Conservation (phyloP, 2,113 vertebrate genomes). For the Oreotrochilus melanogaster region DNA sequence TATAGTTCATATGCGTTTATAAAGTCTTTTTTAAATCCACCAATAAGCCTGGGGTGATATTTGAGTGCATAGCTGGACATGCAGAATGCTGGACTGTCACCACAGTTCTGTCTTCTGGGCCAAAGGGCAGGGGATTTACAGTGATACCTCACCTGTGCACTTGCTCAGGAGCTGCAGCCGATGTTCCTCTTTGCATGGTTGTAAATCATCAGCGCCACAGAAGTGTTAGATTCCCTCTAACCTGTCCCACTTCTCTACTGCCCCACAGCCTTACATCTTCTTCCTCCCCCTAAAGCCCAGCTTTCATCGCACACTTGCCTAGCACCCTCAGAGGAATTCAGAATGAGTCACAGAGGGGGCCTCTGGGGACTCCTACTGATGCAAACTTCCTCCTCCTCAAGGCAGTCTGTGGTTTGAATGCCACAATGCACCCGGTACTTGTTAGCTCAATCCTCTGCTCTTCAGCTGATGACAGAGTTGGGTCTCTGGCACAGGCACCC, state of each 20-base stretch:
- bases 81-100: background rate
- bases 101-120: background rate
- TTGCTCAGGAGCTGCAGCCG: background rate
- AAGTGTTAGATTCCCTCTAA: background rate
- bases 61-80: background rate
- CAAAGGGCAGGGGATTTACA: constrained; percentile 1
- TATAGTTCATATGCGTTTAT: background rate
- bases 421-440: background rate
- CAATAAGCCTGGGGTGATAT: background rate
- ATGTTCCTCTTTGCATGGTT: background rate
- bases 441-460: background rate
- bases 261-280: background rate
- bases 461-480: background rate
- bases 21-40: constrained; percentile 1
- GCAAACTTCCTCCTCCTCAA: constrained; percentile 71
- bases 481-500: background rate
- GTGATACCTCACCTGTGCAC: background rate
- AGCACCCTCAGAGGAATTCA: constrained; percentile 63
- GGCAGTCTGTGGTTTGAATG: constrained; percentile 53
- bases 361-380: constrained; percentile 69
- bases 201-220: background rate
- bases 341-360: constrained; percentile 12
- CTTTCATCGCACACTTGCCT: constrained; percentile 58
- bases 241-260: background rate
- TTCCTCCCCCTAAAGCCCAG: background rate